phyloP scores from a whole-genome alignment of 2,888 invertebrate genomes.

The Autographa gamma region DNA sequence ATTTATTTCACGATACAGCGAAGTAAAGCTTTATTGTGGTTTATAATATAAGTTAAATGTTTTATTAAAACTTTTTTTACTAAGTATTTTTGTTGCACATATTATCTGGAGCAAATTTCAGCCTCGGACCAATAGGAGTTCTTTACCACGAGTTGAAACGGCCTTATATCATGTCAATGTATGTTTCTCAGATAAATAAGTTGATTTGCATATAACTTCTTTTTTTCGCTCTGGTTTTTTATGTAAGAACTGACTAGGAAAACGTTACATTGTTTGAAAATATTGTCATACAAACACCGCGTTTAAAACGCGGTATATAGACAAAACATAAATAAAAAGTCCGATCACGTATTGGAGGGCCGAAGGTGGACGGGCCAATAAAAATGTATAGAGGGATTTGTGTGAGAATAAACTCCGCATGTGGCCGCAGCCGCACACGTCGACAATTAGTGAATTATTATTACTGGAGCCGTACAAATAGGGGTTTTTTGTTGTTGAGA shows the following conservation, averaged over 20 bases:
- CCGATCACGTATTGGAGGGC: conserved; percentile 76
- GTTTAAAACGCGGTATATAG: conserved; percentile 7
- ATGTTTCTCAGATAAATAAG: too few relatives aligned
- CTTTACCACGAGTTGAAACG: background rate
- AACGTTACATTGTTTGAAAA: too few relatives aligned
- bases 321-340: conserved; percentile 61
- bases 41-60: too few relatives aligned
- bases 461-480: conserved; percentile 16
- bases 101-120: too few relatives aligned
- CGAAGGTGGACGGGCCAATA: conserved; percentile 86
- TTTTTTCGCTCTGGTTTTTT: too few relatives aligned
- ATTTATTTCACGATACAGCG: too few relatives aligned
- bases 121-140: background rate
- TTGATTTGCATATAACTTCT: too few relatives aligned
- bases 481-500: conserved; percentile 1
- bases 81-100: too few relatives aligned
- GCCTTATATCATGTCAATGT: too few relatives aligned
- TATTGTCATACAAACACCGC: conserved; percentile 11
- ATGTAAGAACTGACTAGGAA: background rate
- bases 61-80: too few relatives aligned
- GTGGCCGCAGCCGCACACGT: conserved; percentile 65
- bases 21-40: too few relatives aligned
- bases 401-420: conserved; percentile 72
- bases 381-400: conserved; percentile 88
- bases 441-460: conserved; percentile 82